Base-by-base conservation (phyloP, 2,797 vertebrate genomes). In the Notamacropus eugenii region DNA sequence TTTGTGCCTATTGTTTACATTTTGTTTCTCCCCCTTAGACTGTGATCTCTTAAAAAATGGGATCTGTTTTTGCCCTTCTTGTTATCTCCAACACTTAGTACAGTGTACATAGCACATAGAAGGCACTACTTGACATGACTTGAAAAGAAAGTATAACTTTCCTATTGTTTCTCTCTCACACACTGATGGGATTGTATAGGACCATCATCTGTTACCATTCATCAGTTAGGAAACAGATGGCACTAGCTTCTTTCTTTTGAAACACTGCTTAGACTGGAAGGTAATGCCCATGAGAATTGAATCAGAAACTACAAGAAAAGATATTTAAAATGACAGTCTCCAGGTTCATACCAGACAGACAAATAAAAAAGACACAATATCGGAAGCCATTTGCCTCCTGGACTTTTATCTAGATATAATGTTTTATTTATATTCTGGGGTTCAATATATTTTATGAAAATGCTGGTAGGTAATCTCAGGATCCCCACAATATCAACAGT, bases 221-320 rank as follows among this genome's bases (percentile, higher is more conserved):
- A 97, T 98, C 98, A 97, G 34, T 97, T 97, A 98, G 97, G 97
- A 98, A 98, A 98, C 97, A 98, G 98, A 97, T 98, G 97, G 97
- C 97, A 95, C 96, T 98, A 94, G 97, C 92, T 97, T 97, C 95
- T 82, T 95, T 74, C 94, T 97, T 28, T 97, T 97, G 98, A 97
- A 97, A 96, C 95, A 40, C 54, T 58, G 90, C 92, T 58, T 62
- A 52, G 93, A 92, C 94, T 74, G n/a, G 97, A 97, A 97, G 54
- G 91, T 96, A 94, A 96, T 50, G 92, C 29, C 93, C 96, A 14
- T 91, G 97, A 98, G 97, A 97, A 95, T 67, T 95, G 95, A 94
- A 93, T 74, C 87, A 95, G 82, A 0, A 55, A 96, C 96, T 91
- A 55, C 97, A 97, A 95, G 95, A 52, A 95, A 96, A 96, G 97